Conservation (phyloP, 2,113 vertebrate species). For the Trachemys scripta region DNA sequence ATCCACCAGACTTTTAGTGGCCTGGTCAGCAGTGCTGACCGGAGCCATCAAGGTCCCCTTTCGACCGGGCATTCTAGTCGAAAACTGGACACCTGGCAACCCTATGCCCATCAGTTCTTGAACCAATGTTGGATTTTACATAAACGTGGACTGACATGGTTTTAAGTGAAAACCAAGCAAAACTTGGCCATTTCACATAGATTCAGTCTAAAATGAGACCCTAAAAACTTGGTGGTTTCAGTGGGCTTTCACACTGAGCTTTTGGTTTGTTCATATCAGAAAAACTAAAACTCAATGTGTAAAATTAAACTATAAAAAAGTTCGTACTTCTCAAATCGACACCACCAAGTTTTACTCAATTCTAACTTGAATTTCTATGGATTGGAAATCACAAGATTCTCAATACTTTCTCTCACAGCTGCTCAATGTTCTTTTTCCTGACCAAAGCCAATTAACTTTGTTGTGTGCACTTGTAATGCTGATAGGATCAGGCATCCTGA, state of each 20-base stretch:
- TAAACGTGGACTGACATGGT: neutral
- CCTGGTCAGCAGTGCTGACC: too few relatives aligned
- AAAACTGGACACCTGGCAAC: too few relatives aligned
- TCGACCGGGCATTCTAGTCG: too few relatives aligned
- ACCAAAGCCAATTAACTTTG: neutral
- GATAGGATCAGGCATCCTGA: neutral
- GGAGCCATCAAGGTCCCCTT: too few relatives aligned
- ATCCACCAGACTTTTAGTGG: too few relatives aligned
- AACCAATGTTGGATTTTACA: neutral
- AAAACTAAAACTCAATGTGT: neutral
- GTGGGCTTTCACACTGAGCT: neutral
- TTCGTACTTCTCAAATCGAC: neutral
- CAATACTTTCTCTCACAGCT: neutral
- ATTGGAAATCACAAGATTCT: neutral
- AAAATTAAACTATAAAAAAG: neutral
- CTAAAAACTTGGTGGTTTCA: neutral
- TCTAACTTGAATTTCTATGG: neutral
- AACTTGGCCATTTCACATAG: neutral
- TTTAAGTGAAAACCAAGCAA: neutral
- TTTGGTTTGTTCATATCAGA: neutral
- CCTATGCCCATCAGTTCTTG: neutral
- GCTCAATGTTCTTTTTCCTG: neutral
- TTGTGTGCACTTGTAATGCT: neutral
- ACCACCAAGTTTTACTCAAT: neutral
- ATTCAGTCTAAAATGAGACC: neutral